Evolutionary conservation across 2,888 invertebrate species (phyloP), one percentile per base, ranked within the genome.

Genomic region (Sympetrum striolatum): DNA sequence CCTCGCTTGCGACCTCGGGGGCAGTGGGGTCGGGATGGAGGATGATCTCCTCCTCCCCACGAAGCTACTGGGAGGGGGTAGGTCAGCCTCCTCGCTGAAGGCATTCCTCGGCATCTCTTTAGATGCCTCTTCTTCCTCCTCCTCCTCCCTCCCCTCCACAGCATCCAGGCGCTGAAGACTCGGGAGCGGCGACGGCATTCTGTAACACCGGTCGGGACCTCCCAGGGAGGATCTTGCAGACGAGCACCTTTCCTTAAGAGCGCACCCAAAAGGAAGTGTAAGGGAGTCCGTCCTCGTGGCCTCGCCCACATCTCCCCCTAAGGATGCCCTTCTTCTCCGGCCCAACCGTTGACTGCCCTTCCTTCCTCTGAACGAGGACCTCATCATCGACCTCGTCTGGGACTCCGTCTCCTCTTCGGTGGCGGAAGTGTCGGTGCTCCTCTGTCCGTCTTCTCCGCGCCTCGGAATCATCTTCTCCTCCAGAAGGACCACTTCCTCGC

Each of bases 401-500:
- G 79, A 35, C 12, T 60, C 37, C 39, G 90, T 0, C 73, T 82
- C 86, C 12, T 80, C 81, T 35, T 82, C 58, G 14, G 81, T n/a
- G 5, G 90, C 81, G 15, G 90, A 80, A 1, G 91, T 73, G 44
- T 64, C 81, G n/a, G 64, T 81, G 80, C 81, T 81, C 53, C 35
- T 25, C 37, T 73, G 64, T 22, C 25, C 81, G 31, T 90, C 90
- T 12, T 64, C 64, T 5, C 58, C 82, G 18, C 60, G 14, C 37
- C 86, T 35, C 53, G 90, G 90, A 53, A 90, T 90, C 35, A 80
- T 35, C 53, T 90, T 90, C 81, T 80, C 81, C 81, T 90, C 90
- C 25, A 90, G 25, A 25, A 90, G 73, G 2, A 90, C 81, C 80
- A 90, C 80, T 48, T 90, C 90, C 22, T 90, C 90, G 80, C 81